Evolutionary conservation across 2,888 invertebrate species (phyloP).

Genomic region (Biston betularia): DNA sequence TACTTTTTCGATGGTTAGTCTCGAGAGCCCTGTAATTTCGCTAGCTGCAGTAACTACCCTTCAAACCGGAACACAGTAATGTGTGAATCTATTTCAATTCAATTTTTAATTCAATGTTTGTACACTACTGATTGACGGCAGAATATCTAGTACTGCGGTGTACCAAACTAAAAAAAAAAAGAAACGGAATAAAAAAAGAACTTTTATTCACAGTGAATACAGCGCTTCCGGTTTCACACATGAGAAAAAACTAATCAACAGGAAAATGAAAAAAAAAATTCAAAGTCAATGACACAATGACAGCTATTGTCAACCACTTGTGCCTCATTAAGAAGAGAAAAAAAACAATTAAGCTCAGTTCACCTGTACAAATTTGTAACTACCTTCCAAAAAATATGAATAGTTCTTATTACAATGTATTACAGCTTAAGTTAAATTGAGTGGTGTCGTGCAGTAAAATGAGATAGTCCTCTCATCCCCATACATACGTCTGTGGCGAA

Average conservation of each 20-base stretch:
- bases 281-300: slow-evolving; percentile 76
- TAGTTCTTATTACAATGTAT: slow-evolving; percentile 43
- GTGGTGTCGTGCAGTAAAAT: slow-evolving; percentile 33
- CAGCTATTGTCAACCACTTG: slow-evolving; percentile 79
- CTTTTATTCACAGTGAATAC: slow-evolving; percentile 32
- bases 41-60: too few species aligned
- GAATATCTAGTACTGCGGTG: too few species aligned
- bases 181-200: neutral
- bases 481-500: slow-evolving; percentile 70
- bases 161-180: too few species aligned
- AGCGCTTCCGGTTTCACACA: slow-evolving; percentile 60
- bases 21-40: too few species aligned
- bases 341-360: slow-evolving; percentile 76
- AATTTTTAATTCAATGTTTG: too few species aligned
- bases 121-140: too few species aligned
- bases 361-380: slow-evolving; percentile 57
- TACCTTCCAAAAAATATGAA: slow-evolving; percentile 33
- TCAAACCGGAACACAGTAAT: too few species aligned
- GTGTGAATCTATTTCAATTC: too few species aligned
- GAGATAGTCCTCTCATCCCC: slow-evolving; percentile 52
- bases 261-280: slow-evolving; percentile 63
- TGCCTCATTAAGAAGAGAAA: slow-evolving; percentile 83
- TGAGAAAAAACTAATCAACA: slow-evolving; percentile 72
- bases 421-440: slow-evolving; percentile 51
- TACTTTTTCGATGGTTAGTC: too few species aligned